These are phyloP conservation scores for Rhea americana DNA, from an alignment of 2,113 vertebrate genomes.

Conservation along the genomic window DNA sequence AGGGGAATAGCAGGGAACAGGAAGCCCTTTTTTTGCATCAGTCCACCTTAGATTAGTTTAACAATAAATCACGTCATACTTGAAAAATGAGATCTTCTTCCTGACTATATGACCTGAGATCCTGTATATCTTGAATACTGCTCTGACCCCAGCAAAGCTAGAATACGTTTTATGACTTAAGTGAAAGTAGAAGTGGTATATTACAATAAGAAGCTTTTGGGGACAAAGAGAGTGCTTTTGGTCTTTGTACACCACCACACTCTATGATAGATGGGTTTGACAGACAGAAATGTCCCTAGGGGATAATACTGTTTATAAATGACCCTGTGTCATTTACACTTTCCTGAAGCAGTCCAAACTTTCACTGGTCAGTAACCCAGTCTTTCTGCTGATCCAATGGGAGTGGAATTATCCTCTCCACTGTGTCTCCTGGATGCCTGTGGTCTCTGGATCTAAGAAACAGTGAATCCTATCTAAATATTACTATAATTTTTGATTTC, in stretches of 20 bases:
- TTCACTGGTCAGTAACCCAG: neutral
- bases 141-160: neutral
- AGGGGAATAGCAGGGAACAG: neutral
- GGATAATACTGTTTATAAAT: conserved; percentile 24
- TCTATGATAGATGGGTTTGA: neutral
- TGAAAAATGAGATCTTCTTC: neutral
- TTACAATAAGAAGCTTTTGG: neutral
- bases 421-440: neutral
- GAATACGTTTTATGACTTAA: neutral
- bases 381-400: neutral
- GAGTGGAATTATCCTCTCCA: neutral
- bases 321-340: neutral
- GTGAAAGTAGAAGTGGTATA: neutral
- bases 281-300: neutral
- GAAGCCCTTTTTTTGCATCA: neutral
- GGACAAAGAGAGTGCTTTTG: neutral
- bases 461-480: neutral
- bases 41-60: neutral
- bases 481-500: neutral
- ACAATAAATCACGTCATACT: neutral
- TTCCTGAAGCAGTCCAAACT: conserved; percentile 18
- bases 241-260: neutral
- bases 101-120: neutral
- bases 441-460: neutral
- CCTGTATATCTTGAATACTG: neutral